Evolutionary conservation across 2,797 vertebrate genomes (phyloP).

Genomic region (Hephaestus fuliginosus): DNA sequence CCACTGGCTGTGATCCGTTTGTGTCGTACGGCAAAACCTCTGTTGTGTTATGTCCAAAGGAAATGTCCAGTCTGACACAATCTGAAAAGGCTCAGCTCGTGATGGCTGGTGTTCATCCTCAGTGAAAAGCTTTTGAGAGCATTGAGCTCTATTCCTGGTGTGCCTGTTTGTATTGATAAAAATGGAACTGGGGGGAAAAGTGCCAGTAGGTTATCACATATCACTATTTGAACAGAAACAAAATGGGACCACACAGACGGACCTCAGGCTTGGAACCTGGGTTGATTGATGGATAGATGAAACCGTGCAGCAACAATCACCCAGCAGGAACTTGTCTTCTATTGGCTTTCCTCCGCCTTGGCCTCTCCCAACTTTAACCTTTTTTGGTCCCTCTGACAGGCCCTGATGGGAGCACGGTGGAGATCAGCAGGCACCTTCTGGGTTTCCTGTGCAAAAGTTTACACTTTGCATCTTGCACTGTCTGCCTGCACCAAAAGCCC

Average conservation of each 20-base stretch:
- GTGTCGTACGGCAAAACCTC: neutral
- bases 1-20: neutral
- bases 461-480: slow-evolving; percentile 15
- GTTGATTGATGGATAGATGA: slow-evolving; percentile 46
- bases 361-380: neutral
- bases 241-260: slow-evolving; percentile 22
- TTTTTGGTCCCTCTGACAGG: slow-evolving; percentile 1
- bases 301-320: slow-evolving; percentile 22
- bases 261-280: neutral
- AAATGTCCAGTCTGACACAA: neutral
- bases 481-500: slow-evolving; percentile 6
- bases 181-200: neutral
- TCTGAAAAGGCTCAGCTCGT: neutral
- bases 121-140: slow-evolving; percentile 3
- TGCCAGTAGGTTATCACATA: neutral
- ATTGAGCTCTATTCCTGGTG: neutral
- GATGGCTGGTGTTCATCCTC: neutral
- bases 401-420: neutral
- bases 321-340: slow-evolving; percentile 24
- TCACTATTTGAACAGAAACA: neutral
- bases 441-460: slow-evolving; percentile 17
- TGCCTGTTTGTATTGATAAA: slow-evolving; percentile 1
- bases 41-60: neutral
- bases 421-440: neutral
- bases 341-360: neutral